phyloP scores from a whole-genome alignment of 1,140 invertebrate species.

The Eurytemora carolleeae region DNA sequence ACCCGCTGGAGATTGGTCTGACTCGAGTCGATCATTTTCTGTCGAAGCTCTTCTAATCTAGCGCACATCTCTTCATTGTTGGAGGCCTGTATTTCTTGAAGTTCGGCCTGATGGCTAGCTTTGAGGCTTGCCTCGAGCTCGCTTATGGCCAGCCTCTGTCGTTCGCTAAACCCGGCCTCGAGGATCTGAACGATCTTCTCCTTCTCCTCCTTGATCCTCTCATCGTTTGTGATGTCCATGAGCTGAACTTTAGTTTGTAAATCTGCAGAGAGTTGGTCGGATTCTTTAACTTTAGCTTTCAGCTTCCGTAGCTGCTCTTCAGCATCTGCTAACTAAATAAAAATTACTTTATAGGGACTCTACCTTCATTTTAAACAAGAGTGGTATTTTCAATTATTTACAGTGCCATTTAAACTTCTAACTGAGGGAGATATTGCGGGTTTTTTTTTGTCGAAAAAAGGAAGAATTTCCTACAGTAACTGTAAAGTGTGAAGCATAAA shows the following conservation, averaged over 20 bases:
- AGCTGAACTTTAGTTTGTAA: too few relatives aligned
- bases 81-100: background rate
- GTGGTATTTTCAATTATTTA: too few relatives aligned
- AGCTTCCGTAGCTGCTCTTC: background rate
- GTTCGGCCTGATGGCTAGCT: background rate
- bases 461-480: too few relatives aligned
- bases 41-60: background rate
- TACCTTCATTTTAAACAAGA: too few relatives aligned
- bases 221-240: background rate
- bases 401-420: too few relatives aligned
- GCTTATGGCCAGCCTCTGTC: constrained; percentile 1
- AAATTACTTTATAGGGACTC: too few relatives aligned
- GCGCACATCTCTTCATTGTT: background rate
- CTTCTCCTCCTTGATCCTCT: constrained; percentile 12
- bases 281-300: background rate
- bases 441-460: too few relatives aligned
- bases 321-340: background rate
- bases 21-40: background rate
- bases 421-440: too few relatives aligned
- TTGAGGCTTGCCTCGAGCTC: background rate
- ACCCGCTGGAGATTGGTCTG: background rate
- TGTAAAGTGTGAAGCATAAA: too few relatives aligned
- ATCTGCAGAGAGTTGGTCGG: too few relatives aligned
- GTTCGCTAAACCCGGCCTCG: constrained; percentile 10
- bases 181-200: constrained; percentile 11